Conservation (phyloP, 1,140 invertebrate species). For the Macrobrachium nipponense region DNA sequence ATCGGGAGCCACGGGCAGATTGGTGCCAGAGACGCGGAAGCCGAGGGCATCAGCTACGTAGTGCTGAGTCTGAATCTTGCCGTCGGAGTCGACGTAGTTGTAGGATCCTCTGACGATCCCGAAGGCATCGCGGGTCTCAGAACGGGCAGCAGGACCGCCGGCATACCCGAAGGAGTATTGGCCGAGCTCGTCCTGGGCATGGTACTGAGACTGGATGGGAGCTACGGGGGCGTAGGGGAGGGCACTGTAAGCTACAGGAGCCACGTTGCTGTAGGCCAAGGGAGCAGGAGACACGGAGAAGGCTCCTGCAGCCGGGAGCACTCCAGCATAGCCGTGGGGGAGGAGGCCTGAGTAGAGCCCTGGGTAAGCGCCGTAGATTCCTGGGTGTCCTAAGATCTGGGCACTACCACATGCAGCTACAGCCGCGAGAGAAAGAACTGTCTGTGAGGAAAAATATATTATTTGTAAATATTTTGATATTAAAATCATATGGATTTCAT, state of each 20-base stretch:
- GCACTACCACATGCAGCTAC: too few relatives aligned
- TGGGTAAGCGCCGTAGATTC: too few relatives aligned
- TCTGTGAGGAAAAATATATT: too few relatives aligned
- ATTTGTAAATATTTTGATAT: too few relatives aligned
- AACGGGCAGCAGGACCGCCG: constrained; percentile 23
- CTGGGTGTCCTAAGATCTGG: too few relatives aligned
- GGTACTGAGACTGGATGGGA: constrained; percentile 41
- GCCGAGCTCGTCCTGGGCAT: constrained; percentile 51
- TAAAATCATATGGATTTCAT: too few relatives aligned
- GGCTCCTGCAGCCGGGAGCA: too few relatives aligned
- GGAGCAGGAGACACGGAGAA: too few relatives aligned
- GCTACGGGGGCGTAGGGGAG: constrained; percentile 9
- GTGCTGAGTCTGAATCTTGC: constrained; percentile 46
- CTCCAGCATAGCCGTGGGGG: too few relatives aligned
- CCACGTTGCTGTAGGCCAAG: too few relatives aligned
- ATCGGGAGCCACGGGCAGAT: constrained; percentile 70
- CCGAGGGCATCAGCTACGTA: constrained; percentile 67
- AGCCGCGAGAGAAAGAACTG: too few relatives aligned
- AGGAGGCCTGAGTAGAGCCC: too few relatives aligned
- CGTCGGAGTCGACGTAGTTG: constrained; percentile 49
- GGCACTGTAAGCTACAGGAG: constrained; percentile 7
- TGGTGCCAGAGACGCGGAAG: constrained; percentile 76
- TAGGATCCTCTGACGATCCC: constrained; percentile 36
- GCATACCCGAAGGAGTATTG: constrained; percentile 51
- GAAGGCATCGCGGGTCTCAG: constrained; percentile 41